Conservation (phyloP, 1,140 invertebrate genomes). For the Maniola jurtina region DNA sequence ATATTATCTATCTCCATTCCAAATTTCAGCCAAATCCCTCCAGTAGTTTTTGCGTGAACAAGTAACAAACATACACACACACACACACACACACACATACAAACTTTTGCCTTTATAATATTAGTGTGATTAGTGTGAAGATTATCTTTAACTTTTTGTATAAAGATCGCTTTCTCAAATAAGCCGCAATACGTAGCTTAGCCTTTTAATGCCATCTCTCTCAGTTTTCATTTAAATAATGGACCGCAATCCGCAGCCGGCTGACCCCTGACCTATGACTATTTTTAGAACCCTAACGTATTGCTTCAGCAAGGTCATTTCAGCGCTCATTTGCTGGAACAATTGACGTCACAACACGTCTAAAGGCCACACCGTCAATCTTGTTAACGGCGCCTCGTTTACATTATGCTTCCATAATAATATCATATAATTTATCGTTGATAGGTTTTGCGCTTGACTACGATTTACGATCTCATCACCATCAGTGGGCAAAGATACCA, state of each 20-base stretch:
- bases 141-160: no score
- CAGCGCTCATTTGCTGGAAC: constrained; percentile 68
- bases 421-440: neutral
- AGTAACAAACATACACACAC: no score
- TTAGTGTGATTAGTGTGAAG: no score
- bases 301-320: constrained; percentile 57
- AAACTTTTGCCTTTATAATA: no score
- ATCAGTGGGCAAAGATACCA: no score
- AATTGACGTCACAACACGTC: constrained; percentile 66
- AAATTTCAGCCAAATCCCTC: no score
- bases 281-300: constrained; percentile 65
- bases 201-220: neutral
- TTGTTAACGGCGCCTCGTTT: constrained; percentile 34
- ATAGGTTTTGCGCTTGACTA: neutral
- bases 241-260: constrained; percentile 1
- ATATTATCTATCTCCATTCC: no score
- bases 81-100: no score
- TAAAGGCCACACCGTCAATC: constrained; percentile 65
- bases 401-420: constrained; percentile 3
- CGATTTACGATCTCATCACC: neutral
- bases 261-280: constrained; percentile 67
- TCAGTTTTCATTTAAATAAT: constrained; percentile 18
- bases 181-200: neutral
- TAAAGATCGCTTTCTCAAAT: neutral
- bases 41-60: no score